These are phyloP conservation scores for Xiphophorus couchianus DNA, from an alignment of 2,113 vertebrate species.

Conservation along the genomic window DNA sequence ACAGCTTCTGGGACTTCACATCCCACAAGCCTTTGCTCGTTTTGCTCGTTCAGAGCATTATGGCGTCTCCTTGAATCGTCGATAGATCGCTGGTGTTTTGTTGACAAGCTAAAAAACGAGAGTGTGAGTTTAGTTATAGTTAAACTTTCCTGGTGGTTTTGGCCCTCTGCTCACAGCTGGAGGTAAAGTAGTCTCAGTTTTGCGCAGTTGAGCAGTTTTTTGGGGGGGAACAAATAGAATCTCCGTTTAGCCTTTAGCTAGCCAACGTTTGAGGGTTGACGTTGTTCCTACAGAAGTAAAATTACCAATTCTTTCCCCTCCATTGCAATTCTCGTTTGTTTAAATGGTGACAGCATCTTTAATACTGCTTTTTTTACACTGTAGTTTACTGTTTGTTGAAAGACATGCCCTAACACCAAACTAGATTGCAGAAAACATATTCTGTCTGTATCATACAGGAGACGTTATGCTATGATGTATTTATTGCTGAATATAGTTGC, in stretches of 20 bases:
- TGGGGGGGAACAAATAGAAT: neutral
- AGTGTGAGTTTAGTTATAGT: neutral
- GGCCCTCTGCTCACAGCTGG: accelerated
- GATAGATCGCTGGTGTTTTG: constrained; percentile 47
- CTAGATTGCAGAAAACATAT: no score
- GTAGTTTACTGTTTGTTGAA: neutral
- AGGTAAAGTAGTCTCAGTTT: accelerated
- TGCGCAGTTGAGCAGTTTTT: neutral
- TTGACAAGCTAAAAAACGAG: constrained; percentile 57
- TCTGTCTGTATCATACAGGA: no score
- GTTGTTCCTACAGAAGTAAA: neutral
- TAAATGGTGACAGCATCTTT: neutral
- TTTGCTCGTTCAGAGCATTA: constrained; percentile 32
- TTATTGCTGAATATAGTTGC: no score
- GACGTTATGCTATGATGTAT: no score
- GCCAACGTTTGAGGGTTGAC: constrained; percentile 36
- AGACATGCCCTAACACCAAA: neutral
- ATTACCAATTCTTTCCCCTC: neutral
- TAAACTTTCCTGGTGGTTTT: accelerated
- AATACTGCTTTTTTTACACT: neutral
- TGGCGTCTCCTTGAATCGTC: constrained; percentile 76
- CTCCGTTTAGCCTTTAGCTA: constrained; percentile 43
- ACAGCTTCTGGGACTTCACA: constrained; percentile 49
- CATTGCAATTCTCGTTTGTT: neutral
- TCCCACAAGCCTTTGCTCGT: constrained; percentile 55